Base-by-base conservation (phyloP, 2,113 vertebrate genomes). In the Planiliza haematocheilus region DNA sequence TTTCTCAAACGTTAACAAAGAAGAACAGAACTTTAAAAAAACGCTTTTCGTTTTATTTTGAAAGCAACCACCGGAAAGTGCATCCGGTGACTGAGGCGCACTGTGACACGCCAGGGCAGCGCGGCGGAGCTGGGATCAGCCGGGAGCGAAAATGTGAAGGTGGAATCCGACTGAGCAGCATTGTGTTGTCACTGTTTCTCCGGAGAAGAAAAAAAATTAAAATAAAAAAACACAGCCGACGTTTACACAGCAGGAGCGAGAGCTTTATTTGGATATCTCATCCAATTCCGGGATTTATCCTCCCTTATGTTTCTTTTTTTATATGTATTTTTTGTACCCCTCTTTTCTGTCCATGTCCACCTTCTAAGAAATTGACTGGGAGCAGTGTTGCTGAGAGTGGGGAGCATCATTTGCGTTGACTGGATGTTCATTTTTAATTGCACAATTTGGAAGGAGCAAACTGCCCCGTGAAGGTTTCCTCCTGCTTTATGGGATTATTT, bases 401-500 rank as follows among this genome's bases (percentile, higher is more conserved):
- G 59, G 61, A 69, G 79, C 85, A 61, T 79, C 82, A n/a, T 80
- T 82, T 37, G 39, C 55, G 9, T 61, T 49, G 51, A 12, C 51
- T 67, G 78, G 84, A 79, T 70, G n/a, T 66, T 60, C n/a, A 0
- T 43, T 68, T 17, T n/a, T 7, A 42, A 64, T 51, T 17, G 2
- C 12, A 48, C 12, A 56, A 37, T 75, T 48, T 18, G 45, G 66
- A 74, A 42, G 82, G 66, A 78, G 66, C 68, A 59, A 79, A 82
- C 46, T 84, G 75, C 46, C 38, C 64, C 46, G 70, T 13, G 82
- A 64, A 77, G 48, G 61, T 73, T 36, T 34, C 36, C 24, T 52
- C 39, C 51, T 41, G 70, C 83, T 91, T 65, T 67, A 89, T 92
- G 90, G 90, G 86, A 90, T 86, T 83, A 51, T 74, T 83, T 77